Percentiles rank a stretch among this genome's conserved stretches.
Evolutionary conservation across 2,888 invertebrate species (phyloP).

Genomic region (Automeris io): DNA sequence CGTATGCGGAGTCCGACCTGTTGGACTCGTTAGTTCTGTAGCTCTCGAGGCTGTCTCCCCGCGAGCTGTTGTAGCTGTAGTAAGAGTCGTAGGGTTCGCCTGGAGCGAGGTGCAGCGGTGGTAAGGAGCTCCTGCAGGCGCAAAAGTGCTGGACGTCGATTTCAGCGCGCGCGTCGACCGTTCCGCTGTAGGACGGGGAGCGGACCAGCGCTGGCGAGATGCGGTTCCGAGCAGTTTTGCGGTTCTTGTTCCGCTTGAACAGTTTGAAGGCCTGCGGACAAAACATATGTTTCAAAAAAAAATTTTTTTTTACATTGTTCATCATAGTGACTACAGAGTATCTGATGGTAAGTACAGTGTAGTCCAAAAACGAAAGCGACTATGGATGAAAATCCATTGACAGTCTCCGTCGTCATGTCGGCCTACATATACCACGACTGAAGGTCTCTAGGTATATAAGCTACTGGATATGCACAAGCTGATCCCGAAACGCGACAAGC

Average conservation of each 20-base stretch:
- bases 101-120: constrained; percentile 32
- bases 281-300: constrained; percentile 11
- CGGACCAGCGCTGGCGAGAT: constrained; percentile 56
- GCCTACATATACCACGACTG: no score
- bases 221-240: constrained; percentile 51
- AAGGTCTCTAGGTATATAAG: no score
- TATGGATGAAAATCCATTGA: no score
- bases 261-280: constrained; percentile 65
- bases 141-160: constrained; percentile 61
- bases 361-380: no score
- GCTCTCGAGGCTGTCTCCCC: constrained; percentile 46
- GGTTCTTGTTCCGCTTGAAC: constrained; percentile 55
- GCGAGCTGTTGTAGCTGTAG: constrained; percentile 53
- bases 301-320: no score
- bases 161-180: constrained; percentile 60
- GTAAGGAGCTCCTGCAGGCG: constrained; percentile 53
- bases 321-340: no score
- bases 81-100: constrained; percentile 48
- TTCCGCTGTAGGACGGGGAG: constrained; percentile 60
- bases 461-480: no score
- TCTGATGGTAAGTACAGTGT: no score
- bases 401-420: no score
- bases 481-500: no score
- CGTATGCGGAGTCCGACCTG: constrained; percentile 64
- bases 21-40: constrained; percentile 44